Conservation (phyloP, 2,888 invertebrate genomes). For the Pyrrhia umbra region DNA sequence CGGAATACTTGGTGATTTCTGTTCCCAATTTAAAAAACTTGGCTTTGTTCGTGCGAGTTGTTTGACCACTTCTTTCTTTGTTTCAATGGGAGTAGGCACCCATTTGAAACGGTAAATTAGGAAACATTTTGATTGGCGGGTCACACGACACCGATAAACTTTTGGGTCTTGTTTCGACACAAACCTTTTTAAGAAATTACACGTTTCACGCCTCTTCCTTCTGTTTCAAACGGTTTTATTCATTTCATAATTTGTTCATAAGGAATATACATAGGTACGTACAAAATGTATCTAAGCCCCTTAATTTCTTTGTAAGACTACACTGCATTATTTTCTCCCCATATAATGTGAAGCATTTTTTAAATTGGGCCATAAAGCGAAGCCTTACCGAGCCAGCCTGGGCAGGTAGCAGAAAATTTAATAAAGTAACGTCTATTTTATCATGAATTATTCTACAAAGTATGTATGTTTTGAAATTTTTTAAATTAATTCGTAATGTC, state of each 20-base stretch:
- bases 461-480: conserved; percentile 67
- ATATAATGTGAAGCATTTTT: conserved; percentile 84
- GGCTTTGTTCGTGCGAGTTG: conserved; percentile 73
- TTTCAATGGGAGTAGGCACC: conserved; percentile 66
- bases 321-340: conserved; percentile 79
- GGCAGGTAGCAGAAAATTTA: conserved; percentile 81
- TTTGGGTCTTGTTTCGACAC: conserved; percentile 65
- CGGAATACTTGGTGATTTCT: conserved; percentile 76
- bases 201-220: conserved; percentile 52
- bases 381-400: conserved; percentile 78
- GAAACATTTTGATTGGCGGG: conserved; percentile 73
- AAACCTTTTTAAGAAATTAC: conserved; percentile 72
- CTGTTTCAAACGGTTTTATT: conserved; percentile 64
- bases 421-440: conserved; percentile 85
- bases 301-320: conserved; percentile 75
- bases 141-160: conserved; percentile 68
- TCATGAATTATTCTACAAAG: conserved; percentile 79
- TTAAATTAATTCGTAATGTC: conserved; percentile 69
- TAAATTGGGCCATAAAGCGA: conserved; percentile 85
- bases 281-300: conserved; percentile 62
- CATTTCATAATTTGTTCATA: conserved; percentile 52
- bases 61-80: conserved; percentile 76
- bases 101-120: conserved; percentile 73
- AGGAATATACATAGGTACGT: conserved; percentile 35
- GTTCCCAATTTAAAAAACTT: conserved; percentile 77